A percentile compares a stretch with the other conserved stretches of the same genome.
Evolutionary conservation across 2,888 invertebrate genomes (phyloP).

Genomic region (Agrenia bidenticulata): DNA sequence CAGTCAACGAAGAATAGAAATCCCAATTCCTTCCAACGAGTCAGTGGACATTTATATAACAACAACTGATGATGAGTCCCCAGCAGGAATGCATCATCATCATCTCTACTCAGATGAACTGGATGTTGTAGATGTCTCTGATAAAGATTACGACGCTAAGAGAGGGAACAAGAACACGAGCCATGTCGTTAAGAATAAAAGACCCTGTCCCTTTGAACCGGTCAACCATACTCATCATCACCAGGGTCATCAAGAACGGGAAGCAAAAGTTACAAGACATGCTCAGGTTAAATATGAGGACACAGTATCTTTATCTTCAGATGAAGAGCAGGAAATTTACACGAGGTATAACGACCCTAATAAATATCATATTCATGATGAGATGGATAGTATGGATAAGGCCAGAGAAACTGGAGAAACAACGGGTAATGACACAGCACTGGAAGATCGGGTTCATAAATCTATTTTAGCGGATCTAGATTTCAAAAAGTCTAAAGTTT

Average conservation of each 20-base stretch:
- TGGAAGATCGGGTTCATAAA: too few species aligned
- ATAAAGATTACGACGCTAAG: too few species aligned
- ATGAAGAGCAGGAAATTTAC: conserved; percentile 1
- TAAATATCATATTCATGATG: background rate
- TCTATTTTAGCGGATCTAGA: background rate
- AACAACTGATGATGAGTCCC: background rate
- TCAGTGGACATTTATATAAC: conserved; percentile 7
- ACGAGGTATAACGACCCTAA: background rate
- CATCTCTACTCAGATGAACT: background rate
- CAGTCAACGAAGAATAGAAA: background rate
- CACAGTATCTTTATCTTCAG: background rate
- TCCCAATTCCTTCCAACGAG: conserved; percentile 1
- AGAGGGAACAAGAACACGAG: too few species aligned
- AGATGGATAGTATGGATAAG: too few species aligned
- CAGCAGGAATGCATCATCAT: background rate
- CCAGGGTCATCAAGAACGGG: background rate
- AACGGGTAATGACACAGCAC: too few species aligned
- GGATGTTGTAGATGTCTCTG: background rate
- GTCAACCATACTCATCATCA: too few species aligned
- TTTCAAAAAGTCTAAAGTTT: background rate
- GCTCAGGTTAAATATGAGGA: background rate
- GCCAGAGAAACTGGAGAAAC: too few species aligned
- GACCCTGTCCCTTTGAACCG: too few species aligned
- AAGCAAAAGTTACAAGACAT: background rate
- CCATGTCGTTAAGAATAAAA: too few species aligned